Percentiles rank a stretch among this genome's conserved stretches.
phyloP scores from a whole-genome alignment of 1,140 invertebrate genomes.

The Pseudomyrmex gracilis region DNA sequence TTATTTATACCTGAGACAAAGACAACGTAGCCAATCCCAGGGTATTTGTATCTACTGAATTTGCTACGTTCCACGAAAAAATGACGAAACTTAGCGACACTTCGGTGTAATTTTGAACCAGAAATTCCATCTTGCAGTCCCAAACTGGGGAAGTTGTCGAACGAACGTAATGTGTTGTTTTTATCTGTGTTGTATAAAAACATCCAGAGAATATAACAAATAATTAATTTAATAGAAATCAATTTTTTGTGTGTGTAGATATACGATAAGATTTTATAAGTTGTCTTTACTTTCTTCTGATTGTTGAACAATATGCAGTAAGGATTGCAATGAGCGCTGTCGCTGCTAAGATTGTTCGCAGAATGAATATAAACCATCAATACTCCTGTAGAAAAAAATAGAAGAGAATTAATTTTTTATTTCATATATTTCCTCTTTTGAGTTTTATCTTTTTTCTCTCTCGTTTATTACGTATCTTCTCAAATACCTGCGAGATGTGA shows the following conservation, averaged over 20 bases:
- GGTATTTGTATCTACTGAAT: constrained; percentile 82
- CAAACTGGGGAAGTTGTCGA: constrained; percentile 85
- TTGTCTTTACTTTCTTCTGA: constrained; percentile 84
- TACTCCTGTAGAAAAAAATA: constrained; percentile 84
- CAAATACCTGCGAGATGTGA: constrained; percentile 74
- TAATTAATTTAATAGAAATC: constrained; percentile 4
- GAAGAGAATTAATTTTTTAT: not conserved
- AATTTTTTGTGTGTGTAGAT: not conserved
- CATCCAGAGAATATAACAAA: constrained; percentile 26
- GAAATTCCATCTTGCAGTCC: constrained; percentile 86
- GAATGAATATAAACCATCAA: constrained; percentile 86
- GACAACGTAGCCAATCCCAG: constrained; percentile 82
- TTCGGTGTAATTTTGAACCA: constrained; percentile 86
- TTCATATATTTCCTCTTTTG: not conserved
- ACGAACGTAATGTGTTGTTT: constrained; percentile 86
- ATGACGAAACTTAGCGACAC: constrained; percentile 84
- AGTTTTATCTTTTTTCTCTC: not conserved
- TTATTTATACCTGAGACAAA: constrained; percentile 76
- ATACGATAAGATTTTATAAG: not conserved
- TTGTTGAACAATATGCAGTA: constrained; percentile 87
- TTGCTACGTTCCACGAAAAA: constrained; percentile 82
- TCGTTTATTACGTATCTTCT: not conserved
- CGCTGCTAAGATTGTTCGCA: constrained; percentile 84
- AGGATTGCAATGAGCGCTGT: constrained; percentile 85
- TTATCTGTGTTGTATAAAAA: constrained; percentile 82